A percentile compares a stretch with the other conserved stretches of the same genome.
These are phyloP conservation scores for Catharus fuscescens DNA, from an alignment of 2,113 vertebrate genomes.

Conservation along the genomic window DNA sequence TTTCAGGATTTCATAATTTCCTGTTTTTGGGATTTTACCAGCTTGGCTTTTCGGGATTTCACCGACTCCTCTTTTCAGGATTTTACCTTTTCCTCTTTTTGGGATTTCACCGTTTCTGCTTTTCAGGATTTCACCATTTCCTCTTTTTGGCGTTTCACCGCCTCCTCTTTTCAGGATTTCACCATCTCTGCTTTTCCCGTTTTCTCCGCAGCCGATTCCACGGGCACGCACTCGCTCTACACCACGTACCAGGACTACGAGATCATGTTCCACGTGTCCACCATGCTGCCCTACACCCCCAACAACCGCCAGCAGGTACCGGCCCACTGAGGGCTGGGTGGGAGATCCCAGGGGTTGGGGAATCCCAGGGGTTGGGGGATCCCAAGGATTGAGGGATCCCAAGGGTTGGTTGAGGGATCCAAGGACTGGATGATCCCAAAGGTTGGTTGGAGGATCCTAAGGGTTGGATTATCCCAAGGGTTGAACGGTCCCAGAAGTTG, in stretches of 20 bases:
- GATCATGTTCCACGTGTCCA: conserved; percentile 97
- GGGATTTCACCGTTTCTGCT: rapidly evolving
- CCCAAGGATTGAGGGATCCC: too few species aligned
- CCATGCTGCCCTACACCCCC: conserved; percentile 94
- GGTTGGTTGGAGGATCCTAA: neutral
- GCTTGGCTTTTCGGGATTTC: rapidly evolving
- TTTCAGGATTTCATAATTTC: too few species aligned
- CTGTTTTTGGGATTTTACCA: neutral
- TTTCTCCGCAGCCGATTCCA: conserved; percentile 83
- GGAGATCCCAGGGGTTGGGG: too few species aligned
- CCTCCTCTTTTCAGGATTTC: rapidly evolving
- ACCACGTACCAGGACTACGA: conserved; percentile 94
- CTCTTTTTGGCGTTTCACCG: neutral
- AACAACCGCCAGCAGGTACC: conserved; percentile 93
- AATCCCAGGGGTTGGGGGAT: too few species aligned
- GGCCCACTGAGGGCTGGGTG: too few species aligned
- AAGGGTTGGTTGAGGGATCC: too few species aligned
- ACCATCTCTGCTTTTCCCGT: rapidly evolving
- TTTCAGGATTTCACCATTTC: neutral
- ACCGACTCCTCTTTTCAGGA: rapidly evolving
- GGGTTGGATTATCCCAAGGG: too few species aligned
- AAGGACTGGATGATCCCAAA: too few species aligned
- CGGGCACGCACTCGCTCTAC: conserved; percentile 93
- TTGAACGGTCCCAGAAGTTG: neutral
- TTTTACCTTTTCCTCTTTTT: neutral